Conservation (phyloP, 2,113 vertebrate genomes). For the Bujurquina vittata region DNA sequence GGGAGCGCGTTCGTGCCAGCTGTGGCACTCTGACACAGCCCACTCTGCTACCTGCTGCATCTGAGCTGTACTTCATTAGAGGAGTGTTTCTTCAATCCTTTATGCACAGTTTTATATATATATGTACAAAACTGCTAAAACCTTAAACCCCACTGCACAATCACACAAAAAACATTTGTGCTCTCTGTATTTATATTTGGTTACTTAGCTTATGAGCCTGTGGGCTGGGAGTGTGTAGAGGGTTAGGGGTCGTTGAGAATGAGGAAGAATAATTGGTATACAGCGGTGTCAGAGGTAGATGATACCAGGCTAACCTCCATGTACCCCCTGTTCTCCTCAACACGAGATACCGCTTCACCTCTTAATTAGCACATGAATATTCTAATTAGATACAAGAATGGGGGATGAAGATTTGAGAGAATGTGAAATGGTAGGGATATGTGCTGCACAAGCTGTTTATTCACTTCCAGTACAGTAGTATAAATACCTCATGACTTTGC, state of each 20-base stretch:
- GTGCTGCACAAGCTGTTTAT: neutral
- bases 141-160: neutral
- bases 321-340: conserved; percentile 74
- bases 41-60: conserved; percentile 52
- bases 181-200: neutral
- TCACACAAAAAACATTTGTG: neutral
- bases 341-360: conserved; percentile 79
- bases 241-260: conserved; percentile 26
- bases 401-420: conserved; percentile 77
- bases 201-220: conserved; percentile 36
- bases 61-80: conserved; percentile 12
- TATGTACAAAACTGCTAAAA: neutral
- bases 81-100: neutral
- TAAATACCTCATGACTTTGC: conserved; percentile 21
- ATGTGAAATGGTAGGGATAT: conserved; percentile 18
- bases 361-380: conserved; percentile 89
- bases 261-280: conserved; percentile 75
- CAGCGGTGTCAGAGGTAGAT: conserved; percentile 76
- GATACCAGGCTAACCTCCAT: conserved; percentile 74
- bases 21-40: conserved; percentile 49
- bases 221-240: conserved; percentile 20
- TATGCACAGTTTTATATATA: neutral
- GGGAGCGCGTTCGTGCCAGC: conserved; percentile 46
- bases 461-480: neutral
- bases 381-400: conserved; percentile 83